Base-by-base conservation (phyloP, 2,113 vertebrate species). In the Stercorarius parasiticus region DNA sequence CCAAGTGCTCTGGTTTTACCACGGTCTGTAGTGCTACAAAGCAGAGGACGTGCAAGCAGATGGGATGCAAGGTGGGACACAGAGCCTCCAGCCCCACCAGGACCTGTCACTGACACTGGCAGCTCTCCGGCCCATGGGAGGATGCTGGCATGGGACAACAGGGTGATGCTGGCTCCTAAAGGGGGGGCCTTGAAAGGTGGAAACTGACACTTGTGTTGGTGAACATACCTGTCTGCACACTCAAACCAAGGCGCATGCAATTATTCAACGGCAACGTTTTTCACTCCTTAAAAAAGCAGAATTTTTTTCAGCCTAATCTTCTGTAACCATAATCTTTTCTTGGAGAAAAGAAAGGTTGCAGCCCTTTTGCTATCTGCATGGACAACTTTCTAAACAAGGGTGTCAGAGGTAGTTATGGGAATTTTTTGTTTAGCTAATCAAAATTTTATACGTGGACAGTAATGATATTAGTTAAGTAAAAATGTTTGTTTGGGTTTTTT, bases 251-350 rank as follows among this genome's bases (percentile, higher is more conserved):
- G 58, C 0, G 0, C 3, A 4, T n/a, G n/a, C n/a, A 81, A 6
- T 23, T 32, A 32, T 1, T 23, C 47, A 70, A 42, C 0, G 10
- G 65, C 36, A 61, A 29, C 0, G 0, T n/a, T 92, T 65, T 4
- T 9, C 8, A 21, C 53, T 40, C 26, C 34, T 71, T n/a, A 14
- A 52, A 45, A 53, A 66, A 58, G 43, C 3, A 15, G 8, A 15
- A 5, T 15, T 36, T 64, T 64, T 40, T 73, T 50, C 82, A 70
- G 45, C 40, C 30, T 38, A 20, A n/a, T 29, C 7, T n/a, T 86
- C n/a, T 0, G 2, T 19, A 86, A 26, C 25, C 38, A 30, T 11
- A 4, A 45, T 6, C 25, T 67, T 74, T 32, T 38, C 26, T 50
- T 21, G 15, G 12, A 47, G 38, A 36, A 36, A 82, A 62, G 13